Base-by-base conservation (phyloP, 2,797 vertebrate genomes). In the Xyrichtys novacula region DNA sequence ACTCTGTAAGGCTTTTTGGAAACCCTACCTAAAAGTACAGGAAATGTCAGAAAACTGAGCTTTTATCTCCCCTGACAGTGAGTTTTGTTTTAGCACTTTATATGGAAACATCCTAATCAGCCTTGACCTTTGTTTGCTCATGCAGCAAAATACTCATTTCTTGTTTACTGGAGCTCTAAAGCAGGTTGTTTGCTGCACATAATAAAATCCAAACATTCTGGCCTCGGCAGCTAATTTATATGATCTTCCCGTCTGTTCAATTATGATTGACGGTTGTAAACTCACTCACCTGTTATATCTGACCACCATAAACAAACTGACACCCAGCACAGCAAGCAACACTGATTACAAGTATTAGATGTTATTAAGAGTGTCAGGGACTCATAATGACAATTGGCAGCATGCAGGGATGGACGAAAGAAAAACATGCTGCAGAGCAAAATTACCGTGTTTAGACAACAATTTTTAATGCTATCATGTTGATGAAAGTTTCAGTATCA, bases 231-330 rank as follows among this genome's bases (percentile, higher is more conserved):
- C 19, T 2, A 63, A 50, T 60, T 50, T 84, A 78, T 55, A 65
- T 83, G 57, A 65, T 19, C 64, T 69, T 52, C 53, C 14, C 28
- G 17, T 9, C 26, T 32, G 22, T 42, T 48, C 22, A 62, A 54
- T 69, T 34, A 72, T 76, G 76, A 84, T 55, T 83, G 77, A 29
- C 80, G 83, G 47, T 31, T 60, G n/a, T 55, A 56, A 86, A 78
- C 40, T 59, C 55, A 66, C 38, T 74, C 60, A 67, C 49, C 60
- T 75, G 36, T 71, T 71, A 7, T 43, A 48, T 73, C 9, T 6
- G 38, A 59, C 43, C 23, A 34, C 5, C n/a, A 22, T 43, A 26
- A 56, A 58, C 14, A 57, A 20, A 58, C 17, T 3, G 20, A 61
- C 34, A 62, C 15, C 17, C 22, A 32, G 15, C 40, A 36, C 1